Base-by-base conservation (phyloP, 1,140 invertebrate genomes). In the Trichonephila clavata region DNA sequence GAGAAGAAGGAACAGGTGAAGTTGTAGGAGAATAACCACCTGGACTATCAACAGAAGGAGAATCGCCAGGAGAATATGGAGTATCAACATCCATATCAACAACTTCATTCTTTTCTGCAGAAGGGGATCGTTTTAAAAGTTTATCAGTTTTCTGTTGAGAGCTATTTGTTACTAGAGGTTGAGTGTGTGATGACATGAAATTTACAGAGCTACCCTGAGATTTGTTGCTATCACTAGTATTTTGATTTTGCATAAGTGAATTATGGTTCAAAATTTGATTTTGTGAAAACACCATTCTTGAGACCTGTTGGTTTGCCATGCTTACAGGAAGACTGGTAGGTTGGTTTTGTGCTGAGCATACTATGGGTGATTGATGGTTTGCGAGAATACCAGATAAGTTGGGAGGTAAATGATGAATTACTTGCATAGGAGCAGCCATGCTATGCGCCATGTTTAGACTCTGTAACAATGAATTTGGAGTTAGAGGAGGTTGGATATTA, bases 1-100 rank as follows among this genome's bases (percentile, higher is more conserved):
- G 63, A 43, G 68, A 81, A 32, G 92, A 94, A 83, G 93, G 94
- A 50, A 89, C 14, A 59, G 93, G 93, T 8, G 93, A 94, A 84
- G 59, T 43, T 32, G 93, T 39, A 0, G 93, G 93, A 65, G 93
- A 94, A 43, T 94, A 94, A 71, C 84, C 93, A 83, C 32, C 43
- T 13, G 63, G 81, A 86, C 87, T 90, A 43, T 94, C 93, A 71
- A 88, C 77, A 21, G 86, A 92, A 39, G 93, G 93, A 5, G 88
- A 81, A 92, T 93, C 94, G 18, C 84, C 57, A 94, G 95, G 86
- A 95, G 96, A 95, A 94, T 95, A 94, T 89, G 95, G 95, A 81
- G 96, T 96, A 86, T 96, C 96, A 93, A 96, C 94, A 96, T 96
- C 98, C 96, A 97, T 97, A 94, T 97, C 97, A 59, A 97, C 95